phyloP scores from a whole-genome alignment of 2,888 invertebrate genomes.

The Eupithecia abbreviata region DNA sequence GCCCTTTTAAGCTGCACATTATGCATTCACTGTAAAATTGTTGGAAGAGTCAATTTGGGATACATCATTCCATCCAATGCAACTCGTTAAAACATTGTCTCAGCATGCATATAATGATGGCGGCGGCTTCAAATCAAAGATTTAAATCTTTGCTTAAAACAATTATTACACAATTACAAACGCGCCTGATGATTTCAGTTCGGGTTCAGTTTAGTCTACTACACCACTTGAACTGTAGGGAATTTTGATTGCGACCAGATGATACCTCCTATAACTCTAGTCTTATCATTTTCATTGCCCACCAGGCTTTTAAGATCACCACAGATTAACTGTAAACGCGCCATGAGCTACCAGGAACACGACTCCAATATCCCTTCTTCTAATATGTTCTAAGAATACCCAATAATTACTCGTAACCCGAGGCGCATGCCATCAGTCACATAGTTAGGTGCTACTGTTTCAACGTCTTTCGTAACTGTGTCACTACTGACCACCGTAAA shows the following conservation, averaged over 20 bases:
- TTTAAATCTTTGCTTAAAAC: no score
- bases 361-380: neutral
- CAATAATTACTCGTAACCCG: conserved; percentile 11
- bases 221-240: conserved; percentile 38
- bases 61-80: neutral
- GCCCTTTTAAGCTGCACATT: conserved; percentile 49
- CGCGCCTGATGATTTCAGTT: neutral
- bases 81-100: conserved; percentile 20
- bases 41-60: conserved; percentile 33
- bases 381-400: conserved; percentile 18
- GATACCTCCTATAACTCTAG: conserved; percentile 1
- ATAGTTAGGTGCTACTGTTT: conserved; percentile 14
- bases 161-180: neutral
- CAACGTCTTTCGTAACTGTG: conserved; percentile 46
- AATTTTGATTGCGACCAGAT: conserved; percentile 22
- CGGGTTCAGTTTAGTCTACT: neutral
- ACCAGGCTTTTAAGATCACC: conserved; percentile 6
- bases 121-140: neutral
- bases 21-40: conserved; percentile 40
- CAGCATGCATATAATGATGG: neutral
- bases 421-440: neutral
- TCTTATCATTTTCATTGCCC: conserved; percentile 16
- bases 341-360: neutral
- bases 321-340: neutral
- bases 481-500: conserved; percentile 51